phyloP scores from a whole-genome alignment of 1,140 invertebrate species.

The Magallana angulata region DNA sequence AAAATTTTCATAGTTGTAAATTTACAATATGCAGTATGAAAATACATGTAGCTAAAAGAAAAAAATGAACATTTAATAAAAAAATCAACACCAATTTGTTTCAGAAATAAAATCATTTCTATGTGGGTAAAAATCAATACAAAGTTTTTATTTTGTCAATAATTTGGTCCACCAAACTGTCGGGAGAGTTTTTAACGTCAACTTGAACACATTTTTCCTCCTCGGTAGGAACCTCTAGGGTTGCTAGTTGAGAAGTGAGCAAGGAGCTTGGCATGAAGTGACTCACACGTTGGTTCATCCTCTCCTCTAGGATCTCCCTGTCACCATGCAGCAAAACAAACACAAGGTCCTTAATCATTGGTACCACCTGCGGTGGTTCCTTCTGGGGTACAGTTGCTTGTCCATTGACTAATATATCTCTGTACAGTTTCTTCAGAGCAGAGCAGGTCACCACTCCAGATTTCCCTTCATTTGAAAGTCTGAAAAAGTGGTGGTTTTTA shows the following conservation, averaged over 20 bases:
- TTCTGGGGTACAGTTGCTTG: no score
- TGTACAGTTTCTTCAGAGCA: conserved; percentile 66
- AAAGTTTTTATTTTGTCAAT: background rate
- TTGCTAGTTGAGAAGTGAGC: conserved; percentile 65
- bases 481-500: conserved; percentile 46
- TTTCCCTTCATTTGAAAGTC: conserved; percentile 43
- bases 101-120: no score
- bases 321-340: conserved; percentile 65
- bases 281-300: conserved; percentile 58
- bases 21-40: no score
- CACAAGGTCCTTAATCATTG: background rate
- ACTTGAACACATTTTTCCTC: background rate
- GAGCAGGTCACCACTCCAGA: conserved; percentile 70
- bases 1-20: no score
- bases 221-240: conserved; percentile 60
- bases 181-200: background rate
- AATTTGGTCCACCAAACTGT: background rate
- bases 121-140: no score
- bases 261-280: conserved; percentile 70
- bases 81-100: no score
- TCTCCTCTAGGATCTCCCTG: conserved; percentile 45
- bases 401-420: conserved; percentile 61
- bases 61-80: no score
- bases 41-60: no score
- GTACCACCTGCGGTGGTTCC: background rate